phyloP scores from a whole-genome alignment of 2,888 invertebrate genomes.

The Tanypteryx hageni region DNA sequence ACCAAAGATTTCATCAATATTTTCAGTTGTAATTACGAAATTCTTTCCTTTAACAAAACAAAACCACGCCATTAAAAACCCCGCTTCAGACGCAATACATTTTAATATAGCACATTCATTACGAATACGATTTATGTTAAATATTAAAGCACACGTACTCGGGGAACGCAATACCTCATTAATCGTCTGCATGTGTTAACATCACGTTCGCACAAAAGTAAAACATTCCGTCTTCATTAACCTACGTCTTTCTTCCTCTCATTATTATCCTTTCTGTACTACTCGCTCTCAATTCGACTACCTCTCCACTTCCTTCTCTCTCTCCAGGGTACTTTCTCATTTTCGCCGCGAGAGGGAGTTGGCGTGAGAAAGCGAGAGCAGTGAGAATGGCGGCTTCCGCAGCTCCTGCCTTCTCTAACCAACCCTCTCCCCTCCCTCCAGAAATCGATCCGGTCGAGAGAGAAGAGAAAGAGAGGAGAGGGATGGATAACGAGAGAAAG shows the following conservation, averaged over 20 bases:
- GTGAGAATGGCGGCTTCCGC: not conserved
- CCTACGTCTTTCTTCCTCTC: slow-evolving; percentile 14
- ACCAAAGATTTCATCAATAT: no score
- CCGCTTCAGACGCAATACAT: not conserved
- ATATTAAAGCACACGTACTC: not conserved
- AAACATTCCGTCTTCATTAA: slow-evolving; percentile 24
- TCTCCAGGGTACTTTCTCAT: not conserved
- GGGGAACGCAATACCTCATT: slow-evolving; percentile 25
- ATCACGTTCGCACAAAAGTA: not conserved
- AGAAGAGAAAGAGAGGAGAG: not conserved
- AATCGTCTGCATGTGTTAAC: not conserved
- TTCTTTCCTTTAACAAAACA: not conserved
- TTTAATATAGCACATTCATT: not conserved
- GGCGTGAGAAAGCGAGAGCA: slow-evolving; percentile 17
- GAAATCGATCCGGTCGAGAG: slow-evolving; percentile 8
- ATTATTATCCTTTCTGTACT: not conserved
- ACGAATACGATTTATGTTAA: not conserved
- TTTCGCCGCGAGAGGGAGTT: slow-evolving; percentile 7
- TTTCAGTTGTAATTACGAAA: no score
- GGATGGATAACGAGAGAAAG: not conserved
- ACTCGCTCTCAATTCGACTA: not conserved
- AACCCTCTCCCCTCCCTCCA: not conserved
- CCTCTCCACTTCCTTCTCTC: not conserved
- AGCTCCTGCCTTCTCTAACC: not conserved
- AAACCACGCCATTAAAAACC: not conserved